Evolutionary conservation across 2,888 invertebrate species (phyloP), one percentile per base, ranked within the genome.

Genomic region (Agonopterix arenella): DNA sequence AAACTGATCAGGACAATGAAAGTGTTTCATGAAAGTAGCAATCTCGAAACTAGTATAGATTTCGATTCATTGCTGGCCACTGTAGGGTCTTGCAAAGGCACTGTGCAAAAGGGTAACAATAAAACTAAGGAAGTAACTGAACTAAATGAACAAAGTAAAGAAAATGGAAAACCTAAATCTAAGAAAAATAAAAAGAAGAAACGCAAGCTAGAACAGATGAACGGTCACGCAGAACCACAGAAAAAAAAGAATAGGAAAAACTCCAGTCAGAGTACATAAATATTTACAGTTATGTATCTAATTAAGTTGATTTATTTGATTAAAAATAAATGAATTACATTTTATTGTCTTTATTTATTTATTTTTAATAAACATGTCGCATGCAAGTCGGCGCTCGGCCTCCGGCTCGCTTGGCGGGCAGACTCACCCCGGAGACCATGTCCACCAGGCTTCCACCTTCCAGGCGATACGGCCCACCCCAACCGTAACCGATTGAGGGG

Each of bases 1-100:
- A 90, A 84, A 55, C 65, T 93, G 47, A 75, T 93, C 37, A 85
- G 84, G 44, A 73, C 76, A 7, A 85, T 92, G 38, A 90, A 84
- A 75, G 70, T 74, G 54, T 84, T 84, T 52, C 84, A 90, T 58
- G 80, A 84, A 63, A 78, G 75, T 56, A 70, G 77, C 55, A 71
- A 81, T 59, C 60, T 84, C 50, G 59, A 75, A 55, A 74, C 73
- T 36, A 68, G 64, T 46, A 55, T 86, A 58, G 72, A 86, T 62
- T 82, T 80, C 56, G 73, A 76, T 51, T 52, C 55, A 3, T 60
- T 84, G 44, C 55, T 76, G 52, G 73, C 76, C 16, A 61, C 64
- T 51, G 67, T 81, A 52, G 61, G 66, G 11, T 67, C 74, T 16
- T 74, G 70, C 56, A 84, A 84, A 52, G 68, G 66, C 48, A 64